Base-by-base conservation (phyloP, 2,113 vertebrate species). In the Poicephalus gulielmi region DNA sequence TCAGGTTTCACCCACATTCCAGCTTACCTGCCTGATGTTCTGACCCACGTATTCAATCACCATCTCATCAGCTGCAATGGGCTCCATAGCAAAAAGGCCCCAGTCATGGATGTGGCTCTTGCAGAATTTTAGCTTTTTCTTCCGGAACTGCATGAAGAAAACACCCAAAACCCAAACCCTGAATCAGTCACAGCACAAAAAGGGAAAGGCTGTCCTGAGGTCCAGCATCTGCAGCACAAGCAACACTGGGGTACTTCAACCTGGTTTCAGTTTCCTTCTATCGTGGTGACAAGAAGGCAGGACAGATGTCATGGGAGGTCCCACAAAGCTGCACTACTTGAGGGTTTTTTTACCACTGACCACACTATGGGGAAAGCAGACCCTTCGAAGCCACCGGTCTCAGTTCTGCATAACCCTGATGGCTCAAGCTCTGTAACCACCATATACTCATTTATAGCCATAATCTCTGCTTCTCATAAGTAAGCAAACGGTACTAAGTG, bases 1-100 rank as follows among this genome's bases (percentile, higher is more conserved):
- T 43, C 60, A 52, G 50, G 17, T 70, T 27, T 73, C 47, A 31
- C 52, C 14, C 57, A 5, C 14, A 52, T 63, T 22, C 13, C 41
- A 28, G 94, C 28, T 93, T 88, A 99, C 99, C 99, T 99, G 99
- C 97, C 99, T 98, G 98, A 99, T 99, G 97, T 99, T 99, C 97
- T 99, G 99, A 31, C 99, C 99, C 85, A 99, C 99, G 0, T 99
- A 99, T 76, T 99, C 99, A 0, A 99, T 99, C 86, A 99, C 99
- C 99, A 99, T 99, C 96, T 99, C 99, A 22, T 99, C 99, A 4
- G 99, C 99, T 17, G 99, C 99, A 7, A 99, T 99, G 68, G 99
- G 99, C 96, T 99, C 99, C 99, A 99, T 98, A 14, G 99, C 99
- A 7, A 99, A 99, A 96, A 99, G 98, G 83, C 99, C 99, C 99